Conservation (phyloP, 2,888 invertebrate species). For the Eupithecia subumbrata region DNA sequence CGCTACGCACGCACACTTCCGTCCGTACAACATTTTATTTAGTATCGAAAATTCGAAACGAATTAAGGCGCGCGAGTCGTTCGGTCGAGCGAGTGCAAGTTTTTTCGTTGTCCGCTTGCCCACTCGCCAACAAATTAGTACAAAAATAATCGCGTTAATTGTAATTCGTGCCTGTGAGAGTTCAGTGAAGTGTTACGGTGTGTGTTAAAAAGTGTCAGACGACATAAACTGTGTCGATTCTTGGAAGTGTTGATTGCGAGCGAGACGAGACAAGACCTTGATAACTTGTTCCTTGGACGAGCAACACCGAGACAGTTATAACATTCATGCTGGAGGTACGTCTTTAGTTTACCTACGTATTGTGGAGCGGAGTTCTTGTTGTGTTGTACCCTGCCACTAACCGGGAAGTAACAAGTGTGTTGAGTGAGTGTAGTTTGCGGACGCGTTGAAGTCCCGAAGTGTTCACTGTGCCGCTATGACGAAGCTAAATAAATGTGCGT, state of each 20-base stretch:
- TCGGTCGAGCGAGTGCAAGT: constrained; percentile 10
- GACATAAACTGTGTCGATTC: constrained; percentile 75
- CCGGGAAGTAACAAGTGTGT: constrained; percentile 59
- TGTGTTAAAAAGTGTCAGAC: constrained; percentile 57
- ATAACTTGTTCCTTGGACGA: constrained; percentile 83
- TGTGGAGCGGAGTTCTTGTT: constrained; percentile 65
- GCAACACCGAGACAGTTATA: constrained; percentile 77
- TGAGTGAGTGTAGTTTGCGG: constrained; percentile 68
- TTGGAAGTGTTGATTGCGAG: constrained; percentile 76
- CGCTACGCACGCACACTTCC: not conserved
- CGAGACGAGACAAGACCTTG: constrained; percentile 78
- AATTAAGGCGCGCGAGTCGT: not conserved
- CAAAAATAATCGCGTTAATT: constrained; percentile 3
- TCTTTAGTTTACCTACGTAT: constrained; percentile 74
- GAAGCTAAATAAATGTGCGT: constrained; percentile 74
- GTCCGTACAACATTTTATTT: not conserved
- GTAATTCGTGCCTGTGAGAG: not conserved
- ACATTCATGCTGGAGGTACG: constrained; percentile 84
- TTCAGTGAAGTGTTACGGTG: constrained; percentile 35
- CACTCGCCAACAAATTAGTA: not conserved
- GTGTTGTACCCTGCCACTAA: constrained; percentile 54
- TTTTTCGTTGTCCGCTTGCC: not conserved
- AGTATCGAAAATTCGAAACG: constrained; percentile 2
- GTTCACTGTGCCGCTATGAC: constrained; percentile 67
- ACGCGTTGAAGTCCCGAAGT: constrained; percentile 65